Base-by-base conservation (phyloP, 2,888 invertebrate species). In the Aelia acuminata region DNA sequence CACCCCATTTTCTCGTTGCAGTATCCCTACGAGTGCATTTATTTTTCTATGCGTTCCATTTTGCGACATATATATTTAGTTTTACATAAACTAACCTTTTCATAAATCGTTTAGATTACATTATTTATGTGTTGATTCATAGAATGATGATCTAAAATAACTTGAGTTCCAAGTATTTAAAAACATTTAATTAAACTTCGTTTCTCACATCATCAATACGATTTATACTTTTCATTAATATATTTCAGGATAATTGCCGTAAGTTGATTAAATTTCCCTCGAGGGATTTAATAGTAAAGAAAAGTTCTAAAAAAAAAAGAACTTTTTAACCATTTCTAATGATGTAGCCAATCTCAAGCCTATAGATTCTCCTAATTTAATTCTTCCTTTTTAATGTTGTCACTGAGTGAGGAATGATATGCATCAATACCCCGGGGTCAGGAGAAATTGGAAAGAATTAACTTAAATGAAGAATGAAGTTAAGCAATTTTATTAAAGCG, bases 401-500 rank as follows among this genome's bases (percentile, higher is more conserved):
- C 63, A 31, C 63, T 31, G 15, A 31, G 63, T 4, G 18, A 31
- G 63, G 18, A 11, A 31, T 31, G 63, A 31, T 18, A 63, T 63
- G 63, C 63, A 63, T 63, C 63, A 63, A 63, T 63, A 63, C 31
- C 31, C 63, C 63, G 5, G 18, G 18, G 63, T 31, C 31, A 31
- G 31, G 31, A 63, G 63, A 63, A 63, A 63, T 63, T 63, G 63
- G 31, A 63, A 63, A 63, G 63, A 63, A 63, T 63, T 63, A 63
- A 63, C 63, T 63, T 63, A 63, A 63, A 63, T 63, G 63, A 63
- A 63, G 63, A 63, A 63, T 63, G 63, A 63, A 63, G 63, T 63
- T 63, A 63, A 63, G 63, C 31, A 63, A 63, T 63, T 63, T 63
- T 63, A 63, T 63, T 63, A 63, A 63, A 63, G 63, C 31, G 26